Base-by-base conservation (phyloP, 2,113 vertebrate species). In the Aspidoscelis tigris region DNA sequence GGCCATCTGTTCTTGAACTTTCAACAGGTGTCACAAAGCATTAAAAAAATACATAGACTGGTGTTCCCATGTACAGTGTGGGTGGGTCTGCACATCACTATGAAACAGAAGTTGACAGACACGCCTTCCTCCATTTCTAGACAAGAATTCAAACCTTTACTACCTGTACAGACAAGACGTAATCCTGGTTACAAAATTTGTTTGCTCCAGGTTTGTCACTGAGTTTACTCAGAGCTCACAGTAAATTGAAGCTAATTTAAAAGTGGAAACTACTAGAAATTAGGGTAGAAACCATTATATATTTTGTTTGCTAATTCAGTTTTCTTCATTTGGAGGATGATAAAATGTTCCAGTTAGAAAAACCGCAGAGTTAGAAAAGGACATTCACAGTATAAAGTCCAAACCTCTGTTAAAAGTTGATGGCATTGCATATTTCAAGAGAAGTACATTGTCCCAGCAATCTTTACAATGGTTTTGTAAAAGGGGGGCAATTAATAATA, bases 171-270 rank as follows among this genome's bases (percentile, higher is more conserved):
- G 43, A 33, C 7, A 76, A 44, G 39, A 74, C 64, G 20, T 47
- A 39, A 21, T 12, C 41, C 0, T 41, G 72, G 50, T 22, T 71
- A 55, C 20, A 74, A 44, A 73, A 24, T 21, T 8, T 58, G n/a
- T 44, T n/a, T n/a, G 41, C 24, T 6, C 66, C 43, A 47, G 24
- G 14, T 68, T 79, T 44, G 77, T 44, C 41, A 47, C 8, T 33
- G 4, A 7, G 8, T 20, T 47, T 66, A 43, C 22, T 65, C 16
- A 39, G 0, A 0, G 11, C 22, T 24, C 10, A 10, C 68, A 26
- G 26, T 55, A n/a, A 76, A 33, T 5, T n/a, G 4, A 43, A 22
- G 39, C 11, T 65, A 10, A 26, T 65, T 65, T 78, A 78, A 78
- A 39, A 65, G 8, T 12, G 58, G 65, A 78, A 78, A 65, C 21